Conservation (phyloP, 2,797 vertebrate genomes). For the Iguana delicatissima region DNA sequence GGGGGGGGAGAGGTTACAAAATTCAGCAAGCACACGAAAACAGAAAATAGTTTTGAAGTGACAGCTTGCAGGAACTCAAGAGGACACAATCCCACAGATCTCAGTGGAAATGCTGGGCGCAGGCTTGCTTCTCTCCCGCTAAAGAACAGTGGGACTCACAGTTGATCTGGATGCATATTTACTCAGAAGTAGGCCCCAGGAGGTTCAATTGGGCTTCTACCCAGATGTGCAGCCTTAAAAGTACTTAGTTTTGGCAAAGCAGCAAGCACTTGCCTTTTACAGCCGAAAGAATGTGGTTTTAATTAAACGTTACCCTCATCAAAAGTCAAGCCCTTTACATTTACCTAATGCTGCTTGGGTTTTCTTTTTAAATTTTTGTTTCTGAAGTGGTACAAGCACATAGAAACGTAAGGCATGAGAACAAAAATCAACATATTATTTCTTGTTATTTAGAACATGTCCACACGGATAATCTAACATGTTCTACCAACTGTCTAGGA, state of each 20-base stretch:
- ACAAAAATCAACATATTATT: constrained; percentile 42
- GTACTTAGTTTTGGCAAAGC: background rate
- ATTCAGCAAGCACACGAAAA: constrained; percentile 32
- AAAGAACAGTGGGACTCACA: background rate
- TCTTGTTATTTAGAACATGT: constrained; percentile 25
- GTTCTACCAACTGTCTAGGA: constrained; percentile 6
- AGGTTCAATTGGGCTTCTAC: background rate
- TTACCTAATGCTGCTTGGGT: background rate
- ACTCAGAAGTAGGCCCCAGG: background rate
- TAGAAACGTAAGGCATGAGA: background rate
- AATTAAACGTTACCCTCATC: constrained; percentile 47
- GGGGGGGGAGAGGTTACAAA: background rate
- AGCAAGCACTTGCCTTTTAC: background rate
- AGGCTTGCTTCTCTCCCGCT: too few species aligned
- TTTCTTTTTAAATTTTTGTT: background rate
- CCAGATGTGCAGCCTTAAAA: background rate
- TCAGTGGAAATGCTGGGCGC: background rate
- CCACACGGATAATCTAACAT: background rate
- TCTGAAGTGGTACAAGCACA: background rate
- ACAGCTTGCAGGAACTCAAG: too few species aligned
- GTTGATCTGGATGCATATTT: background rate
- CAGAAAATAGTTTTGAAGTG: too few species aligned
- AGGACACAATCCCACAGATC: too few species aligned
- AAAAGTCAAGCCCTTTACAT: constrained; percentile 19
- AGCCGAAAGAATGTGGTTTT: background rate